Evolutionary conservation across 2,113 vertebrate species (phyloP).

Genomic region (Otocyon megalotis): DNA sequence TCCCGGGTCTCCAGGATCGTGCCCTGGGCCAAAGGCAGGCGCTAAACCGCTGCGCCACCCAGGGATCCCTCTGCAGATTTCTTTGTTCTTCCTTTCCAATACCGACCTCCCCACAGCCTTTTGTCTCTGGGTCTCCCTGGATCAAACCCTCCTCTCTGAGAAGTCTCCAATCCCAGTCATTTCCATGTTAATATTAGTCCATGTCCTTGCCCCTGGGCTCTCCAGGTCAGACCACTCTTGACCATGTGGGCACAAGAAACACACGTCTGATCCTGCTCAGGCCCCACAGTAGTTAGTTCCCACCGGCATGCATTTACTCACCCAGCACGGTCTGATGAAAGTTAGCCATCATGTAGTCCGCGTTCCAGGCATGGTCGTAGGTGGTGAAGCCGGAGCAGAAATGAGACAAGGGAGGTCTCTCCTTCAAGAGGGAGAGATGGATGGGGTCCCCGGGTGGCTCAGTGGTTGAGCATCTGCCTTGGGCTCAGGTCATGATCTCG

Average conservation of each 20-base stretch:
- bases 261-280: not conserved
- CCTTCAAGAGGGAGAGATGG: not conserved
- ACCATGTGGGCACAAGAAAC: not conserved
- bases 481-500: too few species aligned
- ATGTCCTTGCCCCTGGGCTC: not conserved
- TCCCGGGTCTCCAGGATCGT: too few species aligned
- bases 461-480: too few species aligned
- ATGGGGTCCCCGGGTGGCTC: too few species aligned
- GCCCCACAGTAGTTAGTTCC: too few species aligned
- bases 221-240: not conserved
- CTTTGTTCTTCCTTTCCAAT: not conserved
- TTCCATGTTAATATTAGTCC: not conserved
- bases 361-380: rapidly evolving
- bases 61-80: not conserved
- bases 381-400: too few species aligned
- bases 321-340: not conserved
- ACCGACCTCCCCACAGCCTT: not conserved
- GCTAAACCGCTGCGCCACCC: too few species aligned
- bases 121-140: not conserved
- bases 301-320: not conserved
- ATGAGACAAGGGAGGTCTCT: not conserved
- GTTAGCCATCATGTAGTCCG: not conserved
- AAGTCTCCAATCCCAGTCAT: not conserved
- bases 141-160: not conserved
- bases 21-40: too few species aligned